These are phyloP conservation scores for Salminus brasiliensis DNA, from an alignment of 2,113 vertebrate genomes.

Conservation along the genomic window DNA sequence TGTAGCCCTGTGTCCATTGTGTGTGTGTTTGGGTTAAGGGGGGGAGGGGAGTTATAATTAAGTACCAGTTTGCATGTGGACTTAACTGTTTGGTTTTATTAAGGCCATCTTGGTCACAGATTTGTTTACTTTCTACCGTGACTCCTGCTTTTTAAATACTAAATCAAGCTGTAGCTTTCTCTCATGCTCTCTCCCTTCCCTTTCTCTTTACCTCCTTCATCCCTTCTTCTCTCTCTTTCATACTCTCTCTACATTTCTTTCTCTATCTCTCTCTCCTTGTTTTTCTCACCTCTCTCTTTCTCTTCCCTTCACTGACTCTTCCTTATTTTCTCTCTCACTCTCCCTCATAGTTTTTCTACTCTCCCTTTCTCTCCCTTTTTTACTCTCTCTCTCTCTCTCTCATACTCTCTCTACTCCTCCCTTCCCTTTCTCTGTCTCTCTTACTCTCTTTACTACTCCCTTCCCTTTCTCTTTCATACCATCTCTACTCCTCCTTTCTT, in stretches of 20 bases:
- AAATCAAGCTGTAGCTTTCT: background rate
- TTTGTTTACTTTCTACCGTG: background rate
- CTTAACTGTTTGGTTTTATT: constrained; percentile 27
- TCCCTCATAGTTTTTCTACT: background rate
- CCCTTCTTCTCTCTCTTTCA: constrained; percentile 3
- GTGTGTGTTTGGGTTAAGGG: constrained; percentile 6
- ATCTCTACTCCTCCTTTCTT: background rate
- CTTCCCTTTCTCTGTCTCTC: too few species aligned
- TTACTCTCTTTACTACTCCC: too few species aligned
- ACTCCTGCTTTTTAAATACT: background rate
- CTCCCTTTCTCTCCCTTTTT: background rate
- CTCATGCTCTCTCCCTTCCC: background rate
- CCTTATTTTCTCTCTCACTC: background rate
- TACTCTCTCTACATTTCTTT: background rate
- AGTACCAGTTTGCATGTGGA: background rate
- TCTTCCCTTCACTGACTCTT: background rate
- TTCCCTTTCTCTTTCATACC: background rate
- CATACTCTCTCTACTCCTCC: background rate
- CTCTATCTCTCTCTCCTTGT: background rate
- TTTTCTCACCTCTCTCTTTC: background rate
- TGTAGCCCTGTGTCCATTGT: constrained; percentile 6
- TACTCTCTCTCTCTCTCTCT: background rate
- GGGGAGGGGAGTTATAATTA: background rate
- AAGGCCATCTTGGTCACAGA: constrained; percentile 37
- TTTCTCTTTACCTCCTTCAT: background rate